A percentile compares a stretch with the other conserved stretches of the same genome.
These are phyloP conservation scores for Amiota communis DNA, from an alignment of 2,888 invertebrate genomes.

Conservation along the genomic window DNA sequence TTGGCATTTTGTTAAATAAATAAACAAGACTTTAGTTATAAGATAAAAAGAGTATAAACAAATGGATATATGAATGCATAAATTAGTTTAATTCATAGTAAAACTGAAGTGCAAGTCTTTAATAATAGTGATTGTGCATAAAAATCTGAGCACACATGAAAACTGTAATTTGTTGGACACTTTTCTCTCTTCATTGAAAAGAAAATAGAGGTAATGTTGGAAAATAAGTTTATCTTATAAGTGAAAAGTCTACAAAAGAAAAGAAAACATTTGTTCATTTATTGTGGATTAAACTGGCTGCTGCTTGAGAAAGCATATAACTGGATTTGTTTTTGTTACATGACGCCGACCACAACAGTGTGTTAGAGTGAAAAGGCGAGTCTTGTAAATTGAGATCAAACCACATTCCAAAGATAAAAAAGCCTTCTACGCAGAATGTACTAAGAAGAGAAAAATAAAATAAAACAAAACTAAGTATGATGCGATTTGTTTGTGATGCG, in stretches of 20 bases:
- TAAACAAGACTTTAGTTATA: no score
- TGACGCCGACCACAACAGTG: slow-evolving; percentile 31
- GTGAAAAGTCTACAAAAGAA: not conserved
- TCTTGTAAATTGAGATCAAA: slow-evolving; percentile 53
- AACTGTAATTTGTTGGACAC: no score
- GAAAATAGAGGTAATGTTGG: no score
- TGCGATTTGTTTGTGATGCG: not conserved
- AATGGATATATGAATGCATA: no score
- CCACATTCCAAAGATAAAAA: slow-evolving; percentile 50
- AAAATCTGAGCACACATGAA: no score
- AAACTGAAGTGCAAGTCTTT: no score
- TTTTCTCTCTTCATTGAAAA: no score
- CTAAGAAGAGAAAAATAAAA: not conserved
- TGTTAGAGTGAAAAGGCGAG: slow-evolving; percentile 40
- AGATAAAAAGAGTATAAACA: no score
- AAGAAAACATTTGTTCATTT: not conserved
- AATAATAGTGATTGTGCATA: no score
- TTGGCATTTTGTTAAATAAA: no score
- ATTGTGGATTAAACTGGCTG: slow-evolving; percentile 17
- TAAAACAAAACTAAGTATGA: slow-evolving; percentile 29
- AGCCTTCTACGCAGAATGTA: slow-evolving; percentile 33
- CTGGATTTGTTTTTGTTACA: slow-evolving; percentile 28
- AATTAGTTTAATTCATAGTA: no score
- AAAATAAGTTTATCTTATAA: not conserved
- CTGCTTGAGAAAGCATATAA: slow-evolving; percentile 20